Evolutionary conservation across 2,797 vertebrate species (phyloP), one percentile per base, ranked within the genome.

Genomic region (Sebastes oblongus): DNA sequence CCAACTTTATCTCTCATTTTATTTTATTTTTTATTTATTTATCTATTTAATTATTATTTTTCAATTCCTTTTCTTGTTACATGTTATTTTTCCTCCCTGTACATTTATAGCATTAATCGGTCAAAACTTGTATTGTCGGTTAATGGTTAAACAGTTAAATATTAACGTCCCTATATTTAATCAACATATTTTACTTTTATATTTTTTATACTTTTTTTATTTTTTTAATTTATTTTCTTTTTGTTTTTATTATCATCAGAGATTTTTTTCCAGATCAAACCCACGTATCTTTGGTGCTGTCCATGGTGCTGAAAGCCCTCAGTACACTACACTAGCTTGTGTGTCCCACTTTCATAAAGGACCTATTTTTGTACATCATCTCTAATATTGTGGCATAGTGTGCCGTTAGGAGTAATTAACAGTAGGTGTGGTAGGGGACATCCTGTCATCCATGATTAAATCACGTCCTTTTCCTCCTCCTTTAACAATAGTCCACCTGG

Each of bases 401-500:
- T 46, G 30, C 16, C 16, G 60, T 81, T 18, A 25, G 20, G 12
- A 52, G 29, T 50, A 61, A 12, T 75, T 36, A 65, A 14, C 22
- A 11, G 61, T 64, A 7, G 27, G 56, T 64, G 18, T 64, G 20
- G 1, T 4, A 1, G 22, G 22, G 25, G 6, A 60, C 24, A n/a
- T 1, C 30, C 25, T 50, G 66, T 56, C 54, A 56, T 60, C 73
- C 39, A 60, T 69, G 52, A 67, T 81, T 62, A 46, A 73, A 80
- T 42, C 50, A 22, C 16, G 6, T 34, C 25, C 6, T 50, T 50
- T 8, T 58, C 8, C 27, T 54, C 39, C 32, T 3, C 4, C 18
- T 64, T 42, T 13, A n/a, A 59, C 14, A 56, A 6, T 8, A 24
- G 16, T n/a, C 22, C 30, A 60, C 50, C 4, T 64, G 52, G 25